Evolutionary conservation across 1,140 invertebrate genomes (phyloP).

Genomic region (Drosophila sucinea): DNA sequence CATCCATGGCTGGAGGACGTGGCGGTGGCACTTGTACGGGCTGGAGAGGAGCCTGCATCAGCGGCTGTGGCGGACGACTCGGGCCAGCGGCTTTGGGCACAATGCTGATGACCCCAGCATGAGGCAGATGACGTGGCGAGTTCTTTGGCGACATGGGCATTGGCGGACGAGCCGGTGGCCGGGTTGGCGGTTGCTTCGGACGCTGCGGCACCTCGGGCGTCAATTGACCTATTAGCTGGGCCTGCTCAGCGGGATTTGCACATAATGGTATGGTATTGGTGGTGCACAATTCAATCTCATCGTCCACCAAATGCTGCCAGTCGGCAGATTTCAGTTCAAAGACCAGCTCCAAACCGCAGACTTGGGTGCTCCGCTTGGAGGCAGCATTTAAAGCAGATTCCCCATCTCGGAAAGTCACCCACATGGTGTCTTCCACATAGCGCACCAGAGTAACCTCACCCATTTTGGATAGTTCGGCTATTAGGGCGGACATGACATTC

Average conservation of each 20-base stretch:
- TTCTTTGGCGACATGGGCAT: slow-evolving; percentile 84
- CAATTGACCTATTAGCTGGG: slow-evolving; percentile 74
- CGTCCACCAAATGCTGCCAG: slow-evolving; percentile 91
- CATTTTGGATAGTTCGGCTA: slow-evolving; percentile 81
- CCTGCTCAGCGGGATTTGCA: slow-evolving; percentile 78
- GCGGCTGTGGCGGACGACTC: slow-evolving; percentile 84
- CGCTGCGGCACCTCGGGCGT: slow-evolving; percentile 84
- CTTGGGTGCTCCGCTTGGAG: slow-evolving; percentile 84
- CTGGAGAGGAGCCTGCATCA: slow-evolving; percentile 84
- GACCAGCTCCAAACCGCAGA: slow-evolving; percentile 88
- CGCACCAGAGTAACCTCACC: slow-evolving; percentile 93
- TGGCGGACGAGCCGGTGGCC: slow-evolving; percentile 85
- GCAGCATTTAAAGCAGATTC: slow-evolving; percentile 91
- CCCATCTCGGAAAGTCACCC: slow-evolving; percentile 95
- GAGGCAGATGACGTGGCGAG: slow-evolving; percentile 80
- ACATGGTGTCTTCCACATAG: slow-evolving; percentile 94
- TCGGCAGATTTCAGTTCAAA: slow-evolving; percentile 92
- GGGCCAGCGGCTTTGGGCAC: slow-evolving; percentile 83
- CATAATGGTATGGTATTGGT: slow-evolving; percentile 92
- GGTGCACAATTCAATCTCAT: slow-evolving; percentile 92
- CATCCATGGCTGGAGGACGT: slow-evolving; percentile 70
- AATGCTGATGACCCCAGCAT: slow-evolving; percentile 80
- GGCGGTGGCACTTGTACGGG: slow-evolving; percentile 83
- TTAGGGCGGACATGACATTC: slow-evolving; percentile 75
- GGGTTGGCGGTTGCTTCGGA: slow-evolving; percentile 85